These are phyloP conservation scores for Amazona vittata DNA, from an alignment of 2,113 vertebrate species.

Conservation along the genomic window DNA sequence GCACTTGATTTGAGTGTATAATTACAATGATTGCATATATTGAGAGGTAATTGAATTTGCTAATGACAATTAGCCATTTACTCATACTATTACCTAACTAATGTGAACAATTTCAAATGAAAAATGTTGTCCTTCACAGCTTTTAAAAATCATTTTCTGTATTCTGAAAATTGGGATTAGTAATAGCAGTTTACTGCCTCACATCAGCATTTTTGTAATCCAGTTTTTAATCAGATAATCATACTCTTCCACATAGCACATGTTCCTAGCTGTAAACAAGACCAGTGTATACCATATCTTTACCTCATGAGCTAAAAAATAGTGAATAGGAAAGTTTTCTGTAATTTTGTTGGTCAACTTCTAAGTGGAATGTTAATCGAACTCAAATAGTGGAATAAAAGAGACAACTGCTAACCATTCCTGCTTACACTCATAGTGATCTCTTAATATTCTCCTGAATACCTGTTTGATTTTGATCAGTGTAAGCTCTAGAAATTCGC, in stretches of 20 bases:
- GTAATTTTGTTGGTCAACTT: not conserved
- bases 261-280: not conserved
- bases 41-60: not conserved
- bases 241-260: not conserved
- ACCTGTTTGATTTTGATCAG: not conserved
- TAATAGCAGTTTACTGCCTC: not conserved
- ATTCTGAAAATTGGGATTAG: not conserved
- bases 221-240: not conserved
- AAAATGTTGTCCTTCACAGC: not conserved
- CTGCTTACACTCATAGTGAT: not conserved
- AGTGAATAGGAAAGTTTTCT: not conserved
- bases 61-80: slow-evolving; percentile 11
- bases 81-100: not conserved
- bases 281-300: not conserved
- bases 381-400: not conserved
- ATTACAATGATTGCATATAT: not conserved
- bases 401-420: not conserved
- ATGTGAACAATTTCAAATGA: not conserved
- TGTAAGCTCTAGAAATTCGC: not conserved
- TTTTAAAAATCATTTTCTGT: not conserved
- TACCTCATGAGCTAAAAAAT: not conserved
- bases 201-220: not conserved
- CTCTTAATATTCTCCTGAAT: not conserved
- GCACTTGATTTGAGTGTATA: not conserved
- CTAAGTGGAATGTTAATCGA: not conserved